These are phyloP conservation scores for Meliscaeva auricollis DNA, from an alignment of 2,888 invertebrate species.

Conservation along the genomic window DNA sequence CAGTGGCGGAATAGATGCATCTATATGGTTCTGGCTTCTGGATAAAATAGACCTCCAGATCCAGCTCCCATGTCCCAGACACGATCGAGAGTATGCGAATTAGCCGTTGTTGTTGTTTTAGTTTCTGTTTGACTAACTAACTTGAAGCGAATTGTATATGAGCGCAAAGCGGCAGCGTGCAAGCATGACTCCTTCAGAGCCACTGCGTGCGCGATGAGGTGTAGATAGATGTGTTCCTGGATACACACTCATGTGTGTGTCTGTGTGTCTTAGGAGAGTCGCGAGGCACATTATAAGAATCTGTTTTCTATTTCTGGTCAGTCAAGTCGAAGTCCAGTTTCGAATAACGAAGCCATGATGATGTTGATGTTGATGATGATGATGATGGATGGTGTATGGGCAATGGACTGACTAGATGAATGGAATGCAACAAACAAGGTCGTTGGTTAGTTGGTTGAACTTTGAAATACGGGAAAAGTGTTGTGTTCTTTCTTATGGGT, in stretches of 20 bases:
- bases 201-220: constrained; percentile 24
- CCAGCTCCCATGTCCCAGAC: constrained; percentile 6
- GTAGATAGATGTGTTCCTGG: constrained; percentile 46
- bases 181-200: constrained; percentile 44
- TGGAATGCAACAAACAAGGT: constrained; percentile 70
- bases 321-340: constrained; percentile 26
- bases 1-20: constrained; percentile 58
- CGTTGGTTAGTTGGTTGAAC: constrained; percentile 63
- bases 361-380: constrained; percentile 49
- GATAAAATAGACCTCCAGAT: too few species aligned
- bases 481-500: constrained; percentile 10
- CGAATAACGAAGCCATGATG: constrained; percentile 12
- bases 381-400: constrained; percentile 62
- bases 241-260: constrained; percentile 16
- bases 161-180: constrained; percentile 3
- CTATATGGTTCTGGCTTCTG: constrained; percentile 58
- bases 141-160: constrained; percentile 29
- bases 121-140: constrained; percentile 44
- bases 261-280: neutral
- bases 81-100: constrained; percentile 39
- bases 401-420: constrained; percentile 35
- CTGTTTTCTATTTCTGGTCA: constrained; percentile 41
- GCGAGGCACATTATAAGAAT: constrained; percentile 16
- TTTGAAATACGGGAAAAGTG: constrained; percentile 50
- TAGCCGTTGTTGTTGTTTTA: constrained; percentile 18